A percentile compares a stretch with the other conserved stretches of the same genome.
Conservation (phyloP, 1,140 invertebrate genomes). For the Meteorus sp. region DNA sequence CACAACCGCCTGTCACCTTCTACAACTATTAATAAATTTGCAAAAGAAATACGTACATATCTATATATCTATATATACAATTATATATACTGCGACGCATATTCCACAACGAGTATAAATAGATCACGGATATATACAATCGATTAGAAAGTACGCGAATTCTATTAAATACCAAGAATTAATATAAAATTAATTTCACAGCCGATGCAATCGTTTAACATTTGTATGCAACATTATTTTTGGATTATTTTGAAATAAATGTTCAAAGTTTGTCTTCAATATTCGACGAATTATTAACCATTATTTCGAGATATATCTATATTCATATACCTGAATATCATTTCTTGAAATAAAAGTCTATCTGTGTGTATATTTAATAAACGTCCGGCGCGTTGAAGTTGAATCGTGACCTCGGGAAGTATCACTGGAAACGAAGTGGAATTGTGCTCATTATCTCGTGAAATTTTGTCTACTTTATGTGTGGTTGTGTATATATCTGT, state of each 20-base stretch:
- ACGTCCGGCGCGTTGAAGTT: slow-evolving; percentile 10
- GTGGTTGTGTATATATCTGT: background rate
- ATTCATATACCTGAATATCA: no score
- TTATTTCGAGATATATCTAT: no score
- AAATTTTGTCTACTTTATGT: slow-evolving; percentile 14
- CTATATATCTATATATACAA: slow-evolving; percentile 1
- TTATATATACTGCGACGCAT: slow-evolving; percentile 7
- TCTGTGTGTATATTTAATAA: slow-evolving; percentile 1
- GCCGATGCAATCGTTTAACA: no score
- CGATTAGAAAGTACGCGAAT: slow-evolving; percentile 18
- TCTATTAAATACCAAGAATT: background rate
- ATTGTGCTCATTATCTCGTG: slow-evolving; percentile 23
- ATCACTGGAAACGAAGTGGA: slow-evolving; percentile 24
- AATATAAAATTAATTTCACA: slow-evolving; percentile 3
- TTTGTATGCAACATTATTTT: no score
- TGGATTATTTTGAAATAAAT: slow-evolving; percentile 8
- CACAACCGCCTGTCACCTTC: no score
- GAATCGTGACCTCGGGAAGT: slow-evolving; percentile 23
- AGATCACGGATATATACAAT: slow-evolving; percentile 17
- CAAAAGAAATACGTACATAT: no score
- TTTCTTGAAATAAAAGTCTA: no score
- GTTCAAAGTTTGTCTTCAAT: no score
- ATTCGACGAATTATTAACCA: no score
- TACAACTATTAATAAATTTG: no score
- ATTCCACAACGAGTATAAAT: slow-evolving; percentile 15